Evolutionary conservation across 1,140 invertebrate genomes (phyloP).

Genomic region (Chironomus tepperi): DNA sequence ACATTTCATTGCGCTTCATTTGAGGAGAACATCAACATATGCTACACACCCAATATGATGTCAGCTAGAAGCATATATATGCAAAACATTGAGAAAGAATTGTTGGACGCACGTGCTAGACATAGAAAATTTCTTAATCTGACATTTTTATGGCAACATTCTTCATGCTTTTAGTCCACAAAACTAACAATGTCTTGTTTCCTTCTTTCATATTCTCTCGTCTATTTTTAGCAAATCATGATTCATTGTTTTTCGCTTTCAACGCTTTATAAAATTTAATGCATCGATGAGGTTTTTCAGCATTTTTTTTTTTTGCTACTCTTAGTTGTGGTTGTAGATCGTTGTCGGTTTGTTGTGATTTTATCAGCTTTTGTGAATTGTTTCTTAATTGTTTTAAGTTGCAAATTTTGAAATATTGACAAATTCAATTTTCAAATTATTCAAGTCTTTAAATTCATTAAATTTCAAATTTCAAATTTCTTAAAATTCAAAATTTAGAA

Average conservation of each 20-base stretch:
- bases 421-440: too few relatives aligned
- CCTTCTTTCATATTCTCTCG: background rate
- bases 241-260: slow-evolving; percentile 18
- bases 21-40: background rate
- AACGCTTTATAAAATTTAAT: background rate
- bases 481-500: too few relatives aligned
- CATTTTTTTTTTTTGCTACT: background rate
- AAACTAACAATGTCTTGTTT: background rate
- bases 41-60: slow-evolving; percentile 4
- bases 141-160: slow-evolving; percentile 13
- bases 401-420: too few relatives aligned
- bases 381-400: too few relatives aligned
- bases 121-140: slow-evolving; percentile 13
- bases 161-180: background rate
- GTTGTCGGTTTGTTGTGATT: too few relatives aligned
- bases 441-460: too few relatives aligned
- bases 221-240: slow-evolving; percentile 20
- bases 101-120: slow-evolving; percentile 4
- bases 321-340: too few relatives aligned
- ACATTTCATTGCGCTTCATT: background rate
- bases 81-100: background rate
- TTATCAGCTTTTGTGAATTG: too few relatives aligned
- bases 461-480: too few relatives aligned
- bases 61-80: background rate
- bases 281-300: background rate